Conservation (phyloP, 2,797 vertebrate genomes). For the Cynodonichthys magdalenae region DNA sequence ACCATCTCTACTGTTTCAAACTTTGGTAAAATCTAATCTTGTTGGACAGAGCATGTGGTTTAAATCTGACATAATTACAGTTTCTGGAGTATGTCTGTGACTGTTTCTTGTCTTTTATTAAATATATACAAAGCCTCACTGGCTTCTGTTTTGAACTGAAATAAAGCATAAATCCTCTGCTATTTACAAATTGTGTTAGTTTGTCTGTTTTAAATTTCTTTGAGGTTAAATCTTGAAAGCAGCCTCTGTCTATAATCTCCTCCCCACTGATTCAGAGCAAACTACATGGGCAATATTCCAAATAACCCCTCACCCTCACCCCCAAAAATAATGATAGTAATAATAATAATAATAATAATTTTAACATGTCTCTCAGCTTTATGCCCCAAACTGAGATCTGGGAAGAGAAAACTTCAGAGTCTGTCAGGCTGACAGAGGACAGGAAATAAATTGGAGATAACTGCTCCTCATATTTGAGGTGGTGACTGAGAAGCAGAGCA, state of each 20-base stretch:
- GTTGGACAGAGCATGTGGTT: constrained; percentile 37
- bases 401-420: constrained; percentile 63
- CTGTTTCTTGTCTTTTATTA: constrained; percentile 25
- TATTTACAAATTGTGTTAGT: constrained; percentile 51
- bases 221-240: constrained; percentile 70
- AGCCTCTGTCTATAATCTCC: constrained; percentile 37
- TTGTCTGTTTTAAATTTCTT: constrained; percentile 68
- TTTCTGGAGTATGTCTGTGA: constrained; percentile 35
- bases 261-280: constrained; percentile 56
- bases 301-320: constrained; percentile 55
- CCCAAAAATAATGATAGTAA: constrained; percentile 13
- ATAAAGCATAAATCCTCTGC: constrained; percentile 60
- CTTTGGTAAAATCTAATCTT: constrained; percentile 41
- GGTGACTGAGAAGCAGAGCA: constrained; percentile 69
- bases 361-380: constrained; percentile 55
- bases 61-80: constrained; percentile 33
- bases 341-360: constrained; percentile 64
- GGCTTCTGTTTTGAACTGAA: constrained; percentile 58
- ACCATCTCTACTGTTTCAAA: constrained; percentile 59
- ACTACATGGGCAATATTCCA: constrained; percentile 52
- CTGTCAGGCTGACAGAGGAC: constrained; percentile 70
- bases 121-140: constrained; percentile 40
- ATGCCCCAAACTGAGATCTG: constrained; percentile 67
- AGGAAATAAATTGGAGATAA: constrained; percentile 80
- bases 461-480: constrained; percentile 73